These are phyloP conservation scores for Stenurella melanura DNA, from an alignment of 2,888 invertebrate genomes.

Conservation along the genomic window DNA sequence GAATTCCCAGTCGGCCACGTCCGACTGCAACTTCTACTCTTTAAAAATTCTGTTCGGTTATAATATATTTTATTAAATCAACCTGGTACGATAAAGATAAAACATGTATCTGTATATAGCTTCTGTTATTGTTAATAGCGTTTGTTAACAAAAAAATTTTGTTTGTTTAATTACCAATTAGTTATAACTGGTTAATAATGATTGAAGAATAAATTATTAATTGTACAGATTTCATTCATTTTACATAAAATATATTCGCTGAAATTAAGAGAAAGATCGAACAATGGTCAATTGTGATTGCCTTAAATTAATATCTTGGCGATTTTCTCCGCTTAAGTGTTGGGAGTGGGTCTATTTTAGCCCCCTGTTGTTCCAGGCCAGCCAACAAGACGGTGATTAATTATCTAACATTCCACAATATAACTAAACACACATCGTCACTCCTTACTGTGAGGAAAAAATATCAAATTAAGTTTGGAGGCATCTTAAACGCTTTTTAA, in stretches of 20 bases:
- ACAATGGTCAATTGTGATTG: slow-evolving; percentile 12
- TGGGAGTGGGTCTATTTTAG: slow-evolving; percentile 31
- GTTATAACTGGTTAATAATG: too few relatives aligned
- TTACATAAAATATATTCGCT: background rate
- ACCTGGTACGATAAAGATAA: too few relatives aligned
- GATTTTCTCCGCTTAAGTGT: slow-evolving; percentile 31
- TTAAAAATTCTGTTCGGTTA: too few relatives aligned
- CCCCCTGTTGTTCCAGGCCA: slow-evolving; percentile 58
- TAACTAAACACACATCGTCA: slow-evolving; percentile 65
- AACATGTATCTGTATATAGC: too few relatives aligned
- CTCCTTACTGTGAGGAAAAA: slow-evolving; percentile 54
- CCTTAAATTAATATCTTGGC: slow-evolving; percentile 22
- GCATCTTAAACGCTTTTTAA: slow-evolving; percentile 37
- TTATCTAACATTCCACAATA: slow-evolving; percentile 66
- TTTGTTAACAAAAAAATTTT: too few relatives aligned
- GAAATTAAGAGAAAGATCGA: background rate
- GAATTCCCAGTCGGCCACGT: too few relatives aligned
- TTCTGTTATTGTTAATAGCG: too few relatives aligned
- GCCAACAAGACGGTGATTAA: slow-evolving; percentile 69
- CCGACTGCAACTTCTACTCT: too few relatives aligned
- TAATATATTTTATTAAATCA: too few relatives aligned
- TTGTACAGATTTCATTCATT: background rate
- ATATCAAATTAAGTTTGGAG: slow-evolving; percentile 42
- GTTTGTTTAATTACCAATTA: too few relatives aligned
- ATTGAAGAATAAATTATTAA: too few relatives aligned